Conservation (phyloP, 1,140 invertebrate species). For the Cotesia typhae region DNA sequence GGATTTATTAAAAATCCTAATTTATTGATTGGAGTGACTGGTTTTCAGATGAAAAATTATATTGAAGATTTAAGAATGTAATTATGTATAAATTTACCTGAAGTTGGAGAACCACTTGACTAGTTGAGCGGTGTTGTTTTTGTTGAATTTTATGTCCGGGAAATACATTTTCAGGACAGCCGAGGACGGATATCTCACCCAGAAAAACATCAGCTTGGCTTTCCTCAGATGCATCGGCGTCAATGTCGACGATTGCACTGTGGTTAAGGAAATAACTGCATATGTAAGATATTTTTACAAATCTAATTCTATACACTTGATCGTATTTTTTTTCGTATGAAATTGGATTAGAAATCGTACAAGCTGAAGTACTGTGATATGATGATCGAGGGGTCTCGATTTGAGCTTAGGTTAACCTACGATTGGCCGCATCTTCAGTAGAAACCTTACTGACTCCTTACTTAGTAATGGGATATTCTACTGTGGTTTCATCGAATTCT, state of each 20-base stretch:
- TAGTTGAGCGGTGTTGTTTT: slow-evolving; percentile 99
- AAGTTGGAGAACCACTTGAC: slow-evolving; percentile 99
- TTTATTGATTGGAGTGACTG: background rate
- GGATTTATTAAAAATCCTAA: too few relatives aligned
- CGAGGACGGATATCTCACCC: slow-evolving; percentile 98
- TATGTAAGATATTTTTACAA: slow-evolving; percentile 23
- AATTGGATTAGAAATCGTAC: slow-evolving; percentile 67
- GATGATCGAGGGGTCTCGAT: slow-evolving; percentile 52
- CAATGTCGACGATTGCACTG: slow-evolving; percentile 90
- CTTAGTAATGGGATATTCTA: slow-evolving; percentile 64
- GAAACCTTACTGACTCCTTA: slow-evolving; percentile 66
- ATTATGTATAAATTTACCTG: slow-evolving; percentile 77
- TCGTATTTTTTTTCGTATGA: slow-evolving; percentile 58
- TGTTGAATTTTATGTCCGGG: slow-evolving; percentile 99
- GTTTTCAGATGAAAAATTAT: background rate
- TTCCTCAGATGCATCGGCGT: slow-evolving; percentile 99
- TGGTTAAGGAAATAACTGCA: slow-evolving; percentile 75
- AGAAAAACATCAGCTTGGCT: slow-evolving; percentile 99
- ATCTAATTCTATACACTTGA: slow-evolving; percentile 54
- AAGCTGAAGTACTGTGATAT: slow-evolving; percentile 55
- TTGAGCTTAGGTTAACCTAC: slow-evolving; percentile 57
- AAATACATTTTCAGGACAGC: slow-evolving; percentile 99
- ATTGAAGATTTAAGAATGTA: background rate
- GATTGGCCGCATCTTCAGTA: slow-evolving; percentile 63
- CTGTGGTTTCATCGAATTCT: slow-evolving; percentile 66